Percentiles rank a stretch among this genome's conserved stretches.
phyloP scores from a whole-genome alignment of 2,113 vertebrate genomes.

The Gnathonemus echidnorhynchus region DNA sequence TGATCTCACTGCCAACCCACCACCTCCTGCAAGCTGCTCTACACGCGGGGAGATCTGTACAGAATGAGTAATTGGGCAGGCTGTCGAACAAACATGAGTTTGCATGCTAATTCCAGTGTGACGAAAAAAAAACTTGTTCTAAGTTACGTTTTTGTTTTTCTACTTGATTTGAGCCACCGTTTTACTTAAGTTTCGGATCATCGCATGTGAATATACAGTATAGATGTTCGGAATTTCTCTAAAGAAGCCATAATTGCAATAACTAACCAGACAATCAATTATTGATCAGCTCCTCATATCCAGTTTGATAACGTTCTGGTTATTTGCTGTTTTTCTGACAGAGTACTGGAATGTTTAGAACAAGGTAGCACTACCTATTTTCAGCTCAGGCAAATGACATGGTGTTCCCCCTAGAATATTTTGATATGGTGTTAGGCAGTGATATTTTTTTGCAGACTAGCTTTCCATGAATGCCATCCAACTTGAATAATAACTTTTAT shows the following conservation, averaged over 20 bases:
- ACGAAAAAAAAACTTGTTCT: neutral
- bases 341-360: neutral
- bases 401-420: neutral
- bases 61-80: neutral
- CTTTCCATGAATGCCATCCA: neutral
- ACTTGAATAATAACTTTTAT: neutral
- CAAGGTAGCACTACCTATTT: neutral
- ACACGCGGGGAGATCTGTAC: neutral
- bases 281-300: neutral
- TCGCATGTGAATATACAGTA: neutral
- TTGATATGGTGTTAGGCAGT: neutral
- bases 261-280: neutral
- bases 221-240: neutral
- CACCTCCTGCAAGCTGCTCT: neutral
- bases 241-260: neutral
- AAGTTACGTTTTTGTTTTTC: neutral
- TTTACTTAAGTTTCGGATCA: neutral
- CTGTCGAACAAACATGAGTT: neutral
- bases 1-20: constrained; percentile 5
- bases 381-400: neutral
- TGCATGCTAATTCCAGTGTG: constrained; percentile 12
- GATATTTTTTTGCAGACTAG: neutral
- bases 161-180: neutral
- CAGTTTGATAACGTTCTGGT: neutral
- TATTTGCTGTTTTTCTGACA: neutral